Base-by-base conservation (phyloP, 2,888 invertebrate genomes). In the Nipponacmea schrenckii region DNA sequence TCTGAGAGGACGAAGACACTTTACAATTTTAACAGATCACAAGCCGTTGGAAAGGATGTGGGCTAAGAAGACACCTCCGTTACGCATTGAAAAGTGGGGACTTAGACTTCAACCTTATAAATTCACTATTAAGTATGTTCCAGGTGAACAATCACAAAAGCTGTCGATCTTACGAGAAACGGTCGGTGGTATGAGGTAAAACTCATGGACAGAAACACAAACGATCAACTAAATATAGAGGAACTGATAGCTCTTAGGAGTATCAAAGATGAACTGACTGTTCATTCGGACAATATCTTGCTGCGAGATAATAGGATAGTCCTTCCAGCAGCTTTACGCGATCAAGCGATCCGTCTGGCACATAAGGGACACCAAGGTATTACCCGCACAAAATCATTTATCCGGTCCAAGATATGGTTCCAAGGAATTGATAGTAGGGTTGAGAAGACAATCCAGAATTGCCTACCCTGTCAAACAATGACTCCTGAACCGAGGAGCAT, bases 361-460 rank as follows among this genome's bases (percentile, higher is more conserved):
- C 81, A 82, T 62, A 74, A 72, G 26, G 76, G 76, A 12, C 80
- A 82, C 64, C 79, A 78, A 67, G 81, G 79, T 10, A 72, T 79
- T 24, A 77, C 77, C n/a, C 74, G 74, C 62, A 80, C 79, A 2
- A 82, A 79, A 73, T 64, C 67, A 64, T 68, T 80, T 12, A 46
- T 81, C 14, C 50, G 79, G 56, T 76, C 77, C 56, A 81, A 80
- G 27, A 78, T 81, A 12, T 83, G 77, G 79, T 83, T 81, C 62
- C 77, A 79, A 8, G 71, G 70, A 1, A 62, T 73, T 0, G 66
- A 73, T 45, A 62, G 64, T 5, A 17, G 27, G 64, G 75, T 75
- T 20, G 73, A 68, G 20, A 31, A 27, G 10, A 24, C 31, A 5
- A 56, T 75, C 2, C 64, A 48, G 65, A 44, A 70, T 20, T 73